Base-by-base conservation (phyloP, 2,888 invertebrate species). In the Orchestes rusci region DNA sequence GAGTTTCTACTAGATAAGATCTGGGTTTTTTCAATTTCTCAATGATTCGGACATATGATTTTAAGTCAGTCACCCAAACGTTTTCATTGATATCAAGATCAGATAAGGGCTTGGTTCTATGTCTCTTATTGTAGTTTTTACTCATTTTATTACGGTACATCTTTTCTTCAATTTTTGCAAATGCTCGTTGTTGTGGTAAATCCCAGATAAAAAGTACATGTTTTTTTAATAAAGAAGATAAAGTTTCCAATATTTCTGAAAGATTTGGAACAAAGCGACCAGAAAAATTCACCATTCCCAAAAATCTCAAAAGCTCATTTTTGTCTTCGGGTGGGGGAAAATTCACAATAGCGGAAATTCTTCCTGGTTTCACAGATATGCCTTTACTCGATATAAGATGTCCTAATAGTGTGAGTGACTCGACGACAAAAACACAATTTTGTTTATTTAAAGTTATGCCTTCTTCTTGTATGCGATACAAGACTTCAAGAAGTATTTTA, bases 371-470 rank as follows among this genome's bases (percentile, higher is more conserved):
- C 5, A 23, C 10, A 23, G 23, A 23, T 7, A 23, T 10, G 5
- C 23, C 23, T 23, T 23, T 23, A 23, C 7, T 10, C 10, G 23
- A 23, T 23, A 62, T 45, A 4, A 45, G 18, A 39, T 61, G 54
- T 8, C 62, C 61, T 31, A 64, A 37, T 41, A 57, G 60, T 7
- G 48, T 51, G 4, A 62, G 17, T 31, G 47, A 19, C 13, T 34
- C 18, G 2, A 43, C 16, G 16, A 23, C 51, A 40, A 62, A 56
- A n/a, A 50, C 12, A 48, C 61, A 63, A 49, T 65, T 63, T 2
- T 53, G 35, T 39, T 48, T 40, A 36, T 60, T 60, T 4, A 60
- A 13, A 1, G 56, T 58, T 16, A 58, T 43, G 2, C 58, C 56
- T 13, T 49, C 54, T 29, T 52, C 27, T 16, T 48, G 13, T n/a